These are phyloP conservation scores for Blastobasis adustella DNA, from an alignment of 2,888 invertebrate species.

Conservation along the genomic window DNA sequence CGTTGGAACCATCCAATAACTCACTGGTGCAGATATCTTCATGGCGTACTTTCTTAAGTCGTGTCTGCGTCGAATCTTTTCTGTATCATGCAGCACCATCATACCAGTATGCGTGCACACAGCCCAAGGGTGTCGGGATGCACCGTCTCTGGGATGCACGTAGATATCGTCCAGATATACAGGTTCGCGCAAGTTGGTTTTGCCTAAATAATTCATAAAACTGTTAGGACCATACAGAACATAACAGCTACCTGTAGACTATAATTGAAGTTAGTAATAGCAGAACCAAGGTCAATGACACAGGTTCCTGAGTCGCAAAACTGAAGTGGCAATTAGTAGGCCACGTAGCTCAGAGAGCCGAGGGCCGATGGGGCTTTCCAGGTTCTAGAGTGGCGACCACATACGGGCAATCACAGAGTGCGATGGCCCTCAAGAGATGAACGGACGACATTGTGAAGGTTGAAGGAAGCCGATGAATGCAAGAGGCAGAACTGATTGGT, in stretches of 20 bases:
- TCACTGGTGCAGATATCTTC: constrained; percentile 50
- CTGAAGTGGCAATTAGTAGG: not conserved
- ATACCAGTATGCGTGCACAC: constrained; percentile 33
- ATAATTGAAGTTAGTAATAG: too few relatives aligned
- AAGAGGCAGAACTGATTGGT: too few relatives aligned
- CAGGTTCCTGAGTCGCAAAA: not conserved
- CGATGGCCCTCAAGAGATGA: too few relatives aligned
- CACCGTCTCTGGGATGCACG: constrained; percentile 38
- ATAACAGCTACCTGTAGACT: too few relatives aligned
- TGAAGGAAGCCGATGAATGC: too few relatives aligned
- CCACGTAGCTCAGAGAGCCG: not conserved
- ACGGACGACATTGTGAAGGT: too few relatives aligned
- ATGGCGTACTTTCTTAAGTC: constrained; percentile 40
- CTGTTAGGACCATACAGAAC: not conserved
- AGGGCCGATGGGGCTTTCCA: not conserved
- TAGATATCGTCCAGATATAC: constrained; percentile 35
- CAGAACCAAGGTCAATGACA: too few relatives aligned
- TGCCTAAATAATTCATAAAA: not conserved
- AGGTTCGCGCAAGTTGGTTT: not conserved
- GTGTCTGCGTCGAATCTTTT: constrained; percentile 32
- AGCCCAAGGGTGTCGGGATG: constrained; percentile 39
- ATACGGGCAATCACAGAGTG: too few relatives aligned
- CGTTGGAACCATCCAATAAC: not conserved
- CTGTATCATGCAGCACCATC: constrained; percentile 26
- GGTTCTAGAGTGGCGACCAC: too few relatives aligned